These are phyloP conservation scores for Drosophila emarginata DNA, from an alignment of 2,888 invertebrate genomes.

Conservation along the genomic window DNA sequence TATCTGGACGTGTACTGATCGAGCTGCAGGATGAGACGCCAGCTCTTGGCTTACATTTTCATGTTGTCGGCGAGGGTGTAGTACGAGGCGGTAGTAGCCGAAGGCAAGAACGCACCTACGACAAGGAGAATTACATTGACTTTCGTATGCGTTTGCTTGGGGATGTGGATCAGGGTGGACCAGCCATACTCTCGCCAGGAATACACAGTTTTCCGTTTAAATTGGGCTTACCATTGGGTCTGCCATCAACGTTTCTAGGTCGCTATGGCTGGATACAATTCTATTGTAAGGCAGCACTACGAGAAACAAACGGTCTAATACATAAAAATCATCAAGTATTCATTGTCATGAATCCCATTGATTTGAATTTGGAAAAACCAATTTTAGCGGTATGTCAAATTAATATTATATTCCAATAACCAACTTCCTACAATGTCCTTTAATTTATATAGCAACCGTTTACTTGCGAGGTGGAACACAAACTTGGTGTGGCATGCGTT, in stretches of 20 bases:
- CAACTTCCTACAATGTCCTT: not conserved
- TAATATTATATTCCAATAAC: not conserved
- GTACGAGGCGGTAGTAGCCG: conserved; percentile 90
- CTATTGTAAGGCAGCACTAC: conserved; percentile 93
- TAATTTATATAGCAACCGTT: conserved; percentile 88
- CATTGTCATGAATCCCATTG: conserved; percentile 97
- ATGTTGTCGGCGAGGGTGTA: conserved; percentile 96
- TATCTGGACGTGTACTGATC: conserved; percentile 94
- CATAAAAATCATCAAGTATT: conserved; percentile 99
- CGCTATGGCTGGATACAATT: conserved; percentile 98
- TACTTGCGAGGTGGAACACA: conserved; percentile 95
- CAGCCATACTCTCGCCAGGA: conserved; percentile 93
- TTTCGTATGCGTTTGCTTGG: conserved; percentile 96
- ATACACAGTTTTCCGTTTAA: conserved; percentile 98
- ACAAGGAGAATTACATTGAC: conserved; percentile 97
- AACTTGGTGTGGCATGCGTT: conserved; percentile 93
- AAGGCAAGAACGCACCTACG: conserved; percentile 92
- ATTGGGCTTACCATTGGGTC: conserved; percentile 92
- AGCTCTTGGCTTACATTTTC: conserved; percentile 95
- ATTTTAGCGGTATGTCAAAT: conserved; percentile 88
- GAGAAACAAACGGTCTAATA: conserved; percentile 92
- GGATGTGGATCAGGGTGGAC: conserved; percentile 92
- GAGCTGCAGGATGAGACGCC: conserved; percentile 97
- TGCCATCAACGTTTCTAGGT: conserved; percentile 96
- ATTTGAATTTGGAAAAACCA: conserved; percentile 94